phyloP scores from a whole-genome alignment of 2,888 invertebrate species.

The Melanostoma mellinum region DNA sequence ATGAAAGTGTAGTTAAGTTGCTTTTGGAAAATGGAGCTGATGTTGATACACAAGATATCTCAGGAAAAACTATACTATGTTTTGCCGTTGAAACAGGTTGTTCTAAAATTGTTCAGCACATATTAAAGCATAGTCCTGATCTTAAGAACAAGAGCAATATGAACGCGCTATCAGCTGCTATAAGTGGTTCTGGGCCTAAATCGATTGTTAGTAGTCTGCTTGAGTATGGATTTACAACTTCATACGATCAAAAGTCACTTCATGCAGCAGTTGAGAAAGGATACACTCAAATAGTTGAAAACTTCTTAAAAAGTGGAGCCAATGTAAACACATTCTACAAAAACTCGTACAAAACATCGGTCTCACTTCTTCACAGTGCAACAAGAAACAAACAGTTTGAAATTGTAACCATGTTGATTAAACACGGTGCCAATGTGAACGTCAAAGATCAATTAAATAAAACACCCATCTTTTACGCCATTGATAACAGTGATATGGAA shows the following conservation, averaged over 20 bases:
- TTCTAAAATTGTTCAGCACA: neutral
- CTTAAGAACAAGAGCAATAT: neutral
- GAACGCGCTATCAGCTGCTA: neutral
- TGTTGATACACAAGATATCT: conserved; percentile 21
- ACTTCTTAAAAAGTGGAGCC: neutral
- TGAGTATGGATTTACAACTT: conserved; percentile 4
- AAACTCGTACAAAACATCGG: neutral
- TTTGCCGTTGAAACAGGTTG: neutral
- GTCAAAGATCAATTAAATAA: conserved; percentile 13
- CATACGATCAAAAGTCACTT: neutral
- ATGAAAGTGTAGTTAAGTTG: conserved; percentile 25
- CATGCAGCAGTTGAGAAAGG: conserved; percentile 13
- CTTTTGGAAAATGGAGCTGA: conserved; percentile 40
- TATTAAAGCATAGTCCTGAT: conserved; percentile 1
- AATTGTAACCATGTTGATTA: conserved; percentile 12
- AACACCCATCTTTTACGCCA: conserved; percentile 36
- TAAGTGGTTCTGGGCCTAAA: neutral
- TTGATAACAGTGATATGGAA: conserved; percentile 32
- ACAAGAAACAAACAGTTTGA: neutral
- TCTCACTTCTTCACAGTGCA: neutral
- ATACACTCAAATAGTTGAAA: conserved; percentile 50
- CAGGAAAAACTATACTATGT: conserved; percentile 2
- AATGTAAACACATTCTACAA: neutral
- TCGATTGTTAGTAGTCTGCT: neutral
- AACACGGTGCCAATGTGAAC: conserved; percentile 57